Evolutionary conservation across 2,113 vertebrate genomes (phyloP), one percentile per base, ranked within the genome.

Genomic region (Xyliphius kryptos): DNA sequence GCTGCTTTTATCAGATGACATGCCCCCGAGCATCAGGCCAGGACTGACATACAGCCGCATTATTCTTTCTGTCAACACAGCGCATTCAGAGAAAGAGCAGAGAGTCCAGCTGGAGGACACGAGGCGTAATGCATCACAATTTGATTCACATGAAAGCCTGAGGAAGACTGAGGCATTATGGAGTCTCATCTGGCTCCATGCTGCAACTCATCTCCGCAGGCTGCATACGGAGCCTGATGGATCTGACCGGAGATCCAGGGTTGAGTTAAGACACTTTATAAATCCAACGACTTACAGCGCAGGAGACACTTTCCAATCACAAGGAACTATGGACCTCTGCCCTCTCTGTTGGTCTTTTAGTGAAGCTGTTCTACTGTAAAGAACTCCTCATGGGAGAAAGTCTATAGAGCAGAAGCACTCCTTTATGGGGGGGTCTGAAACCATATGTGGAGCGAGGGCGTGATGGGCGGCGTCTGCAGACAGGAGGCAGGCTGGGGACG

Each of bases 141-240:
- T 66, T 52, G 61, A 71, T 75, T 46, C 14, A 12, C 32, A 54
- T 59, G 54, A 61, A 64, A 63, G 41, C 61, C 13, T 22, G 41
- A 58, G 47, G 16, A 41, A 46, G 20, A 56, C 14, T 50, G 15
- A 56, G 22, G 44, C 9, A 57, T 26, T 56, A 63, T 19, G 41
- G 26, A 32, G 32, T 56, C 53, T 61, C 36, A 58, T 49, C 46
- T 41, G 13, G 49, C 41, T 51, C 9, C 16, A 10, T 51, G 17
- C 53, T 48, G 40, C 19, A 17, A 16, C n/a, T 51, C 36, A 14
- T 15, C n/a, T 41, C 22, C 40, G 38, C 53, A 56, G 53, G 48
- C 47, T 41, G 43, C 32, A 32, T 55, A 56, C 63, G 37, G 21
- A n/a, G 38, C 44, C 46, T 46, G 6, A 53, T 17, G 47, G 40